Evolutionary conservation across 2,113 vertebrate species (phyloP), one percentile per base, ranked within the genome.

Genomic region (Cisticola juncidis): DNA sequence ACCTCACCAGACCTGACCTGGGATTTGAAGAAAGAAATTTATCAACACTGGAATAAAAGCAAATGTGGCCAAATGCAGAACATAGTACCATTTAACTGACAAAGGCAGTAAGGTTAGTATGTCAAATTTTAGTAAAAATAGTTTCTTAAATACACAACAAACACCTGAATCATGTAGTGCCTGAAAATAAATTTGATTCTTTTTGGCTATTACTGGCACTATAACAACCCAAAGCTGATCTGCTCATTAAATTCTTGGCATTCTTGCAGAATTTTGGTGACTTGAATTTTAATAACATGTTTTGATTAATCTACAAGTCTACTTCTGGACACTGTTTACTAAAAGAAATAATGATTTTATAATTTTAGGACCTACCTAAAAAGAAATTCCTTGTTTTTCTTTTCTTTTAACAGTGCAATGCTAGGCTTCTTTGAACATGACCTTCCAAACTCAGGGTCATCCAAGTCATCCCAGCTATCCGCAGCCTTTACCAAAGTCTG

Each of bases 381-480:
- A 36, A 95, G 80, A 86, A 96, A 97, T 47, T 98, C 98, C 50
- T 98, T 98, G 38, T 36, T 97, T 92, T 94, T 97, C 96, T 98
- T 98, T 85, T 99, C 98, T 95, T 98, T 98, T 92, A 98, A 92
- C 19, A 91, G 42, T 11, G 92, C 93, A 88, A 99, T 98, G 81
- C 98, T 99, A 76, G 98, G 98, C 90, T 99, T 99, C 97, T 99
- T 99, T 64, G 99, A 99, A 96, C 98, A 98, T 5, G 98, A 99
- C 44, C 96, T 98, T 36, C 98, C 98, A 5, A 98, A 97, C 77
- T 99, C 99, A 12, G 93, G 85, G 19, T 97, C 98, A 77, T 99
- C 99, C 19, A 97, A 97, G 68, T 99, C 98, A 64, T 99, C 99
- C 98, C 98, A 99, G 93, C 98, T 98, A 47, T 99, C 99, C 58